Evolutionary conservation across 2,888 invertebrate genomes (phyloP).

Genomic region (Tubulanus polymorphus): DNA sequence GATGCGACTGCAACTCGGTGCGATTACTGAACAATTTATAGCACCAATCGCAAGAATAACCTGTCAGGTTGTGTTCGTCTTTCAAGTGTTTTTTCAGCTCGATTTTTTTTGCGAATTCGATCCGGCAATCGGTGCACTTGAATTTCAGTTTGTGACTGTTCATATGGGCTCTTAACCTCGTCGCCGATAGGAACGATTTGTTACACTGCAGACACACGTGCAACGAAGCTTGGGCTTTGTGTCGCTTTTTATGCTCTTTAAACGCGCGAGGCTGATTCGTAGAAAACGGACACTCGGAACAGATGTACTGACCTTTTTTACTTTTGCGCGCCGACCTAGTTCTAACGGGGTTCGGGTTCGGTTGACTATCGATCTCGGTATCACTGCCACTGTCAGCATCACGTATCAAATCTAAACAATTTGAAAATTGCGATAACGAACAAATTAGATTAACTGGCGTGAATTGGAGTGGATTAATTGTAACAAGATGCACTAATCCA

Average conservation of each 20-base stretch:
- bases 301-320: constrained; percentile 4
- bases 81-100: background rate
- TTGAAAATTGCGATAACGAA: no score
- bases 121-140: constrained; percentile 4
- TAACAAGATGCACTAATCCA: no score
- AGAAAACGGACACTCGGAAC: constrained; percentile 6
- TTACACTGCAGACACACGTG: constrained; percentile 4
- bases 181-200: constrained; percentile 1
- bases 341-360: no score
- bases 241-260: constrained; percentile 9
- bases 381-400: no score
- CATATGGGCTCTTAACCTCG: constrained; percentile 6
- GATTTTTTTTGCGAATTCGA: background rate
- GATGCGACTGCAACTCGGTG: constrained; percentile 5
- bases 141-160: constrained; percentile 1
- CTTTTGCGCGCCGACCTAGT: no score
- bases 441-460: no score
- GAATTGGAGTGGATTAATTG: no score
- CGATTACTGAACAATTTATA: background rate
- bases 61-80: background rate
- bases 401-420: no score
- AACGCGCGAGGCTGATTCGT: constrained; percentile 11
- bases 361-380: no score
- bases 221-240: constrained; percentile 1
- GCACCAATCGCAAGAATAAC: constrained; percentile 5